Base-by-base conservation (phyloP, 1,140 invertebrate genomes). In the Drosophila tropicalis region DNA sequence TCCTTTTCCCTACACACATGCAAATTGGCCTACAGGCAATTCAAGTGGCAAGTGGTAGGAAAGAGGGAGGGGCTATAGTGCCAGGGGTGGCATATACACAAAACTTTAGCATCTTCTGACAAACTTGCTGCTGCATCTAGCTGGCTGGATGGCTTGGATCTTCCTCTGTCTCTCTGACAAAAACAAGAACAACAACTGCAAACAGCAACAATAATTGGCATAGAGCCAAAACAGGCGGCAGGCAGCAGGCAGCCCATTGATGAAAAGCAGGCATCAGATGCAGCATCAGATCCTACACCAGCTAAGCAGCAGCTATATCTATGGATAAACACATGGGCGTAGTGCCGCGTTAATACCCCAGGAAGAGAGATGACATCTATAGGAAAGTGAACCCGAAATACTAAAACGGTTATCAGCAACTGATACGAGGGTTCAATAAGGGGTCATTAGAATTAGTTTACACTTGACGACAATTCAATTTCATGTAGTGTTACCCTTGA, bases 181-280 rank as follows among this genome's bases (percentile, higher is more conserved):
- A 69, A 25, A 25, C 22, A 25, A 25, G 22, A 25, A 25, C 22
- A 25, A 25, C 22, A 76, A 77, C 69, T 69, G 69, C 79, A 87
- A 76, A 77, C 69, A 69, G 69, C 79, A 87, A 89, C 70, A 87
- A 87, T 87, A 87, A 87, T 87, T 87, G 83, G 83, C 83, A 67
- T 44, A 32, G 44, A 40, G 76, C 83, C 83, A 87, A 51, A 51
- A 51, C 17, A 22, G 44, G 44, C 44, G 63, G 54, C 75, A 70
- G 63, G 77, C 68, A 63, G 58, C 44, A 25, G 22, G 17, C 70
- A 64, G 62, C 73, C 79, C 83, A 87, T 87, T 87, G 83, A 87
- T 87, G 83, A 87, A 87, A 87, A 87, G 65, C 83, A 77, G 72
- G 54, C 79, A 74, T 58, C 64, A 84, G 76, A 65, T 64, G 66